These are phyloP conservation scores for Ischnus inquisitorius DNA, from an alignment of 2,888 invertebrate species.

Conservation along the genomic window DNA sequence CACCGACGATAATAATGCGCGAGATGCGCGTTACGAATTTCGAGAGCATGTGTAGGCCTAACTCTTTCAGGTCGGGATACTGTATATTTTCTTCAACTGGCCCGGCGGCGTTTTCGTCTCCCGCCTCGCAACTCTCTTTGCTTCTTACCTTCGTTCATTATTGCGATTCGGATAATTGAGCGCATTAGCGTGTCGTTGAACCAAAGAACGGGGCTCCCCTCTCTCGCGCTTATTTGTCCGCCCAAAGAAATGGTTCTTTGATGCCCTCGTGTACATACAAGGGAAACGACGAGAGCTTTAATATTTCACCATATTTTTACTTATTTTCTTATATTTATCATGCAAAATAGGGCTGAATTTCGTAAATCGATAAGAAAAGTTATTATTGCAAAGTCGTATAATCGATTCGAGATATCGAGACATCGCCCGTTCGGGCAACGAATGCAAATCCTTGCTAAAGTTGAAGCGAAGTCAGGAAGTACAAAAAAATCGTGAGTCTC, in stretches of 20 bases:
- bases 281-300: conserved; percentile 13
- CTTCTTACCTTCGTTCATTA: conserved; percentile 30
- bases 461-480: not conserved
- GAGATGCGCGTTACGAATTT: conserved; percentile 46
- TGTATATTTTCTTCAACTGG: conserved; percentile 21
- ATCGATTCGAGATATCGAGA: conserved; percentile 57
- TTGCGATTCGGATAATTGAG: conserved; percentile 44
- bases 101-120: conserved; percentile 22
- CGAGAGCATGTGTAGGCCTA: conserved; percentile 25
- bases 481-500: conserved; percentile 27
- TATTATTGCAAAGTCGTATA: conserved; percentile 59
- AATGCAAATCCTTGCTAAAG: conserved; percentile 51
- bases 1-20: conserved; percentile 30
- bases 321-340: conserved; percentile 27
- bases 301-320: too few relatives aligned
- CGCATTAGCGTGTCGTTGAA: conserved; percentile 62
- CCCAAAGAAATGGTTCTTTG: conserved; percentile 38
- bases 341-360: conserved; percentile 2
- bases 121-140: conserved; percentile 3
- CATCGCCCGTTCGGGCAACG: conserved; percentile 33
- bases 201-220: not conserved
- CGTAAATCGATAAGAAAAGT: conserved; percentile 42
- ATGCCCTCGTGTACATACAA: conserved; percentile 10
- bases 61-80: conserved; percentile 19
- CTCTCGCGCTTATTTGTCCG: conserved; percentile 5